A percentile compares a stretch with the other conserved stretches of the same genome.
These are phyloP conservation scores for Drosophila tristis DNA, from an alignment of 1,140 invertebrate species.

Conservation along the genomic window DNA sequence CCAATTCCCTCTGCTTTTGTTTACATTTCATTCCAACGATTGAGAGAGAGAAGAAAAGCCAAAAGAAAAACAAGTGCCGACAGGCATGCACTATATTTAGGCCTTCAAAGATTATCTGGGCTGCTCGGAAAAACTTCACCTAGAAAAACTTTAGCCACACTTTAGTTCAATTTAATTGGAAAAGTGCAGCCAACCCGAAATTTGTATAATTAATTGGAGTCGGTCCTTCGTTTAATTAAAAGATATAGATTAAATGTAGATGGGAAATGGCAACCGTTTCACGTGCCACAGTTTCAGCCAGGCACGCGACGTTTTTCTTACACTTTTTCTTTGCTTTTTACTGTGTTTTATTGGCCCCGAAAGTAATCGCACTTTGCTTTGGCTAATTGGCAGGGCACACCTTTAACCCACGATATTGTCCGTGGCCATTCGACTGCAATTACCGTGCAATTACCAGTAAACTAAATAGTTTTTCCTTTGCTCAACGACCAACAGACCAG, in stretches of 20 bases:
- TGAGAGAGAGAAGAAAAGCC: neutral
- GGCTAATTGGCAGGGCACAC: constrained; percentile 64
- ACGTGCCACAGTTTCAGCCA: constrained; percentile 14
- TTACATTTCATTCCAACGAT: constrained; percentile 26
- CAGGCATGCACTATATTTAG: constrained; percentile 39
- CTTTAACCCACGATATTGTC: constrained; percentile 55
- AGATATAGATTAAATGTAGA: constrained; percentile 26
- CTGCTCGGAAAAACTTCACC: constrained; percentile 18
- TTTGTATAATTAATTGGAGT: constrained; percentile 57
- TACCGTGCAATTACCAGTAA: constrained; percentile 48
- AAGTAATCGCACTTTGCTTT: constrained; percentile 51
- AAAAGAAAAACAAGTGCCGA: constrained; percentile 29
- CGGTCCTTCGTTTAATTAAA: constrained; percentile 36
- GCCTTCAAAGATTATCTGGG: constrained; percentile 18
- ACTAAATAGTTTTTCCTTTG: constrained; percentile 38
- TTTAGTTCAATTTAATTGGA: constrained; percentile 32
- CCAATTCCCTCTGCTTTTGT: constrained; percentile 3
- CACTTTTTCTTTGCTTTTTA: constrained; percentile 15
- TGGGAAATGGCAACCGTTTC: constrained; percentile 35
- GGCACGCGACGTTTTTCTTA: constrained; percentile 37
- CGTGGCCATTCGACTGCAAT: constrained; percentile 60
- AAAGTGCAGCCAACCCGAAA: constrained; percentile 18
- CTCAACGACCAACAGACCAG: constrained; percentile 1
- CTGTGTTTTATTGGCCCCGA: constrained; percentile 26
- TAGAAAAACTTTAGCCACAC: constrained; percentile 18